Conservation (phyloP, 2,888 invertebrate genomes). For the Muscina levida region DNA sequence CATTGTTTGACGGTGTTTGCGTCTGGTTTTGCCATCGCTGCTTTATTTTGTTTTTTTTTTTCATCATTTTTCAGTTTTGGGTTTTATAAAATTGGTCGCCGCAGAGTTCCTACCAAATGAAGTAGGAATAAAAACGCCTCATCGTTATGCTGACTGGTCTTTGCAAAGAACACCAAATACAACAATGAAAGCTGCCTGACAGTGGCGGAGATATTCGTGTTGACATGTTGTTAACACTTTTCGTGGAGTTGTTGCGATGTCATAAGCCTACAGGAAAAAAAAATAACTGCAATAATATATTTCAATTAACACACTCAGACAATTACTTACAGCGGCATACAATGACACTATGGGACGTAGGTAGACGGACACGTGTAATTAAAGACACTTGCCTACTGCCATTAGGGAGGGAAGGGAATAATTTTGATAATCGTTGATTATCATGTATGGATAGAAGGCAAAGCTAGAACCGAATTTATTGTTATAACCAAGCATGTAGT, state of each 20-base stretch:
- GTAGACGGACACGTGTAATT: too few relatives aligned
- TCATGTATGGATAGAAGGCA: too few relatives aligned
- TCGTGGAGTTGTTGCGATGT: conserved; percentile 1
- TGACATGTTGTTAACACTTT: conserved; percentile 63
- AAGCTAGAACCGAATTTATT: too few relatives aligned
- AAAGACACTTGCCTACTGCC: too few relatives aligned
- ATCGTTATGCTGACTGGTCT: not conserved
- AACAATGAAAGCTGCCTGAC: not conserved
- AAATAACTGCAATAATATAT: too few relatives aligned
- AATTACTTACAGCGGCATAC: not conserved
- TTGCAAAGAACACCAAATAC: not conserved
- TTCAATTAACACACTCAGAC: not conserved
- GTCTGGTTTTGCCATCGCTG: not conserved
- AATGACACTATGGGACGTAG: too few relatives aligned
- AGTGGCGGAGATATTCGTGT: conserved; percentile 14
- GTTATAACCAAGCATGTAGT: too few relatives aligned
- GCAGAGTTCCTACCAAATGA: conserved; percentile 1
- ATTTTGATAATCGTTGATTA: too few relatives aligned
- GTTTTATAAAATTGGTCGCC: conserved; percentile 56
- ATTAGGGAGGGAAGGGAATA: too few relatives aligned
- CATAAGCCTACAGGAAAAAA: not conserved
- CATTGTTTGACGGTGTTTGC: conserved; percentile 16
- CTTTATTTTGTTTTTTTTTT: not conserved
- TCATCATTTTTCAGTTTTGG: conserved; percentile 14
- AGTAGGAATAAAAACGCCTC: not conserved